phyloP scores from a whole-genome alignment of 2,797 vertebrate species.

The Myiotriccus ornatus region DNA sequence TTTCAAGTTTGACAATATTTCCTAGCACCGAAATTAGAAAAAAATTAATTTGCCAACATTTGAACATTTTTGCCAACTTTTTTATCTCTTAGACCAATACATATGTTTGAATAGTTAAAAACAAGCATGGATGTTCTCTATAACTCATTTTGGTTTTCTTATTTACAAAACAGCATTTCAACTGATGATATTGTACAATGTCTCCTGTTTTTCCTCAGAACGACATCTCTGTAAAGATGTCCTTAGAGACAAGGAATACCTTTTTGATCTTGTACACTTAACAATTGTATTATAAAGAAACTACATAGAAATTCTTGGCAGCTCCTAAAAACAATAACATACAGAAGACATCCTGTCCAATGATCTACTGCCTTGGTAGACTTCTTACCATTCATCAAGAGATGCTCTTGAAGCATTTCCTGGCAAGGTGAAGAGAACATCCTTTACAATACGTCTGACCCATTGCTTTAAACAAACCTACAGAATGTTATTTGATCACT shows the following conservation, averaged over 20 bases:
- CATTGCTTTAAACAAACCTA: neutral
- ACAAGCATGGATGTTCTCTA: neutral
- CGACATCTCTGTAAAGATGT: neutral
- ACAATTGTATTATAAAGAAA: neutral
- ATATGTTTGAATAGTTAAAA: neutral
- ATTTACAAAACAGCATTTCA: neutral
- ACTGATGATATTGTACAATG: neutral
- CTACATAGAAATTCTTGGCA: neutral
- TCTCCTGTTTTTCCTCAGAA: neutral
- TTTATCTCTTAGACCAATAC: neutral
- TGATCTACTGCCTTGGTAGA: neutral
- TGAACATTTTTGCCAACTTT: neutral
- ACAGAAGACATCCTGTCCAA: neutral
- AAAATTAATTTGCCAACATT: neutral
- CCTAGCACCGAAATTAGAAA: neutral
- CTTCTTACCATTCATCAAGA: neutral
- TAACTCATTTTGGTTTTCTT: neutral
- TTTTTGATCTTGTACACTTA: neutral
- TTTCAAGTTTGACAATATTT: neutral
- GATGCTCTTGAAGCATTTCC: neutral
- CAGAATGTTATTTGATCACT: neutral
- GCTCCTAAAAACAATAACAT: neutral
- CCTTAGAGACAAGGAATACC: neutral
- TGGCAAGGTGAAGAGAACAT: neutral
- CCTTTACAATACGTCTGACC: neutral